Conservation (phyloP, 2,888 invertebrate species). For the Ophioninae sp. region DNA sequence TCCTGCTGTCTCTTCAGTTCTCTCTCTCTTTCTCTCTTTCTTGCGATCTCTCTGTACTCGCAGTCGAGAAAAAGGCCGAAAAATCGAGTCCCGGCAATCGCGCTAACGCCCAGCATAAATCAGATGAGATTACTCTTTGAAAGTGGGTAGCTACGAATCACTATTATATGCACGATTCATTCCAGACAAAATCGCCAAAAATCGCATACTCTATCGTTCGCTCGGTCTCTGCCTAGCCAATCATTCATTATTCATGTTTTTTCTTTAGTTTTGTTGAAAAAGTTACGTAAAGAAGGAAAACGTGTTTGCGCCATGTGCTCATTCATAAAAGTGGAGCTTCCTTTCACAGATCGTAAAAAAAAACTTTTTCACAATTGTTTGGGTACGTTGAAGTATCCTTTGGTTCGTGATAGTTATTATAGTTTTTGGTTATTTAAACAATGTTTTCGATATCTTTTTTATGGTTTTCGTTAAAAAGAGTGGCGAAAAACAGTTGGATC, state of each 20-base stretch:
- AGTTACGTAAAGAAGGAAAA: too few species aligned
- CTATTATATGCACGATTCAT: conserved; percentile 28
- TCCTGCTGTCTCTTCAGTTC: conserved; percentile 5
- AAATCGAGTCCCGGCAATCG: conserved; percentile 64
- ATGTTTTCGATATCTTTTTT: too few species aligned
- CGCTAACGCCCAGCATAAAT: conserved; percentile 64
- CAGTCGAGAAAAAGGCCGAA: conserved; percentile 55
- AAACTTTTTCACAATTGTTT: too few species aligned
- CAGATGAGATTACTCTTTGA: conserved; percentile 64
- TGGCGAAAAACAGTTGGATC: too few species aligned
- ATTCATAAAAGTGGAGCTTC: too few species aligned
- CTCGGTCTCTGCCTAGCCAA: neutral
- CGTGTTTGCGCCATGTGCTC: too few species aligned
- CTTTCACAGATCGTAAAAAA: too few species aligned
- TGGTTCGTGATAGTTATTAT: too few species aligned
- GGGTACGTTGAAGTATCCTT: too few species aligned
- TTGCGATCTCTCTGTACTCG: conserved; percentile 10
- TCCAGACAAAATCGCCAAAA: conserved; percentile 18
- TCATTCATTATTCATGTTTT: neutral
- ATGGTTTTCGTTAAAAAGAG: too few species aligned
- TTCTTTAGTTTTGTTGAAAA: neutral
- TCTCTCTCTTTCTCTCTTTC: neutral
- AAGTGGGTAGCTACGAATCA: conserved; percentile 55
- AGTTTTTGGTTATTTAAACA: too few species aligned
- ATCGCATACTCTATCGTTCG: conserved; percentile 10